phyloP scores from a whole-genome alignment of 2,113 vertebrate species.

The Trematocara macrostoma region DNA sequence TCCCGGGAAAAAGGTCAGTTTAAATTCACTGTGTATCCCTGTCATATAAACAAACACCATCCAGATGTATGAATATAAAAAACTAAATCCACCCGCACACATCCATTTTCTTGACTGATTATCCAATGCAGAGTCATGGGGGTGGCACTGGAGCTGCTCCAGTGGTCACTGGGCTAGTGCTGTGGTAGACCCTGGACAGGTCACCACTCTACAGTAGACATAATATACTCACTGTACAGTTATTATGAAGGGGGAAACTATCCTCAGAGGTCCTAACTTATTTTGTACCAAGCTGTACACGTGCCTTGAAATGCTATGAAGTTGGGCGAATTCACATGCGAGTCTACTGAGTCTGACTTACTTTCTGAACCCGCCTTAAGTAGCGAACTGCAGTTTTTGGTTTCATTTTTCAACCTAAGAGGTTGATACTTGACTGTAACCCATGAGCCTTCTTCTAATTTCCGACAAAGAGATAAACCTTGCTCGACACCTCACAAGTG shows the following conservation, averaged over 20 bases:
- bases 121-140: background rate
- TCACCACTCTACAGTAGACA: background rate
- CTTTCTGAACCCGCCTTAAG: background rate
- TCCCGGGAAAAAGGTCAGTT: rapidly evolving
- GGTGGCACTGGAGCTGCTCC: background rate
- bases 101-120: background rate
- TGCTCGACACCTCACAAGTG: background rate
- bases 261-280: background rate
- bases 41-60: background rate
- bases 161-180: background rate
- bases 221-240: background rate
- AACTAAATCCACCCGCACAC: background rate
- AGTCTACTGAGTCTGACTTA: background rate
- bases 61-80: background rate
- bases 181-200: background rate
- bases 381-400: background rate
- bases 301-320: background rate
- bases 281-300: background rate
- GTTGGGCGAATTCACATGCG: background rate
- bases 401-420: background rate
- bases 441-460: background rate
- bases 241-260: background rate
- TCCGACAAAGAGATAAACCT: background rate
- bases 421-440: background rate
- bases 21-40: background rate